Evolutionary conservation across 2,797 vertebrate species (phyloP).

Genomic region (Notamacropus eugenii): DNA sequence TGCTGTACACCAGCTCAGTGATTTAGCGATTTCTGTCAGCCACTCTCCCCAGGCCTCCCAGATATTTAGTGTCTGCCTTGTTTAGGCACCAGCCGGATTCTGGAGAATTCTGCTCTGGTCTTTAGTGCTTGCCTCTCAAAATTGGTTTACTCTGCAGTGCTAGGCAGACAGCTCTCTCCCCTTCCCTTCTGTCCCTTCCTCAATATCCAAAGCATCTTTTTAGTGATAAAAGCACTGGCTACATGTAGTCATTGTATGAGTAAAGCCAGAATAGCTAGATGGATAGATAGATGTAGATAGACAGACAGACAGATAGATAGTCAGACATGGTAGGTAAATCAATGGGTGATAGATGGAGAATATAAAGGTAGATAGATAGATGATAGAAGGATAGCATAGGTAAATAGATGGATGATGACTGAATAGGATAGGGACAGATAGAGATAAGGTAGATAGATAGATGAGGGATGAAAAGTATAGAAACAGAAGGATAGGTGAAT

Average conservation of each 20-base stretch:
- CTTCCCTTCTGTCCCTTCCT: slow-evolving; percentile 52
- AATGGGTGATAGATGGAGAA: too few species aligned
- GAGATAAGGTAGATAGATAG: too few species aligned
- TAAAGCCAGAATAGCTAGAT: neutral
- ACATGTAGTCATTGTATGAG: neutral
- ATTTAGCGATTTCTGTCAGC: slow-evolving; percentile 39
- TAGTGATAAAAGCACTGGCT: neutral
- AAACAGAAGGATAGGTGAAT: too few species aligned
- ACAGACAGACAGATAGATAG: neutral
- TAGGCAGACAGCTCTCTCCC: slow-evolving; percentile 70
- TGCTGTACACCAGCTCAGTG: neutral
- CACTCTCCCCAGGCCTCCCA: rapidly evolving
- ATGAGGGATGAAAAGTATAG: too few species aligned
- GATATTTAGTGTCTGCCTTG: neutral
- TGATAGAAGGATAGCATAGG: too few species aligned
- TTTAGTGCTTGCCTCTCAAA: slow-evolving; percentile 6
- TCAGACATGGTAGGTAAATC: too few species aligned
- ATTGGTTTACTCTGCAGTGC: slow-evolving; percentile 47
- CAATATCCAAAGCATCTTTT: neutral
- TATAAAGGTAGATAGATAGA: too few species aligned
- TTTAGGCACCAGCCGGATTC: neutral
- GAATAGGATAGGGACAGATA: too few species aligned
- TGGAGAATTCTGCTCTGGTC: neutral
- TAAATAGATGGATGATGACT: too few species aligned
- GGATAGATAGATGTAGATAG: neutral